Evolutionary conservation across 2,113 vertebrate genomes (phyloP).

Genomic region (Syrmaticus mikado): DNA sequence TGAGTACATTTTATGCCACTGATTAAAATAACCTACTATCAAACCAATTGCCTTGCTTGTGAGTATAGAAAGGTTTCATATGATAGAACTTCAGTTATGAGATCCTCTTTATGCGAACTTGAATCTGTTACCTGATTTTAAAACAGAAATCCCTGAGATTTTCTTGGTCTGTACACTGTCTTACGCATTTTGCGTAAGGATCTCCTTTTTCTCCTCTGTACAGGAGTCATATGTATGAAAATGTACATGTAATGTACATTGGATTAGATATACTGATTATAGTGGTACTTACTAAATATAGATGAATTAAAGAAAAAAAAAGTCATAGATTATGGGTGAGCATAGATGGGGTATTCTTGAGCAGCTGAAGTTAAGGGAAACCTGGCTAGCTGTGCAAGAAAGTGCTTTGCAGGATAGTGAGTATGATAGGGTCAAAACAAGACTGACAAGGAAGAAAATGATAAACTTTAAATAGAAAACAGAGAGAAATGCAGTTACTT

Average conservation of each 20-base stretch:
- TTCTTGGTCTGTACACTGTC: neutral
- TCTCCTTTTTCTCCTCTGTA: neutral
- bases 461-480: neutral
- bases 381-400: neutral
- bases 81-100: neutral
- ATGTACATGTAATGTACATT: neutral
- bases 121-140: neutral
- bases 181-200: neutral
- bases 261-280: neutral
- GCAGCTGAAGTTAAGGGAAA: neutral
- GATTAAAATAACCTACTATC: neutral
- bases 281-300: neutral
- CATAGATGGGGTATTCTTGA: neutral
- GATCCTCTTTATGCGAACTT: neutral
- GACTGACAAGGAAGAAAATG: neutral
- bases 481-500: neutral
- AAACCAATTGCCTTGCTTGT: neutral
- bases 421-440: neutral
- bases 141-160: neutral
- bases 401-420: neutral
- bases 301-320: neutral
- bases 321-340: neutral
- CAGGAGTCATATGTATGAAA: neutral
- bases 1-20: neutral
- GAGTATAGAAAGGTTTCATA: neutral